Conservation (phyloP, 1,140 invertebrate species). For the Adelges cooleyi region DNA sequence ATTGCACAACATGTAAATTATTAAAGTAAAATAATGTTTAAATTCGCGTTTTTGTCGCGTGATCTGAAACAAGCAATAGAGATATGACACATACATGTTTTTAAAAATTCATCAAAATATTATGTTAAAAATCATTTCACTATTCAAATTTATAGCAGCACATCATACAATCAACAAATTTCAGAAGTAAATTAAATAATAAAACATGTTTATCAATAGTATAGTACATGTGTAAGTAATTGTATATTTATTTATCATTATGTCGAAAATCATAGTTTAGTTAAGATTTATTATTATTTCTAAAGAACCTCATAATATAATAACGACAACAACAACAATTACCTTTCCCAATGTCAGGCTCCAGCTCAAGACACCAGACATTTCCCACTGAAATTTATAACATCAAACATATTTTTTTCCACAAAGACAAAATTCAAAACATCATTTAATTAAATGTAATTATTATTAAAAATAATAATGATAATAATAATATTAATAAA, state of each 20-base stretch:
- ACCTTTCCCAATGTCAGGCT: constrained; percentile 25
- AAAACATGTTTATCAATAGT: background rate
- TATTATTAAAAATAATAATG: background rate
- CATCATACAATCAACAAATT: constrained; percentile 23
- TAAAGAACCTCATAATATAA: background rate
- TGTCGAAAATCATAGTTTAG: too few relatives aligned
- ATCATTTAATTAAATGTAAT: too few relatives aligned
- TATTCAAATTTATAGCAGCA: too few relatives aligned
- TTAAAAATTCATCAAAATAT: constrained; percentile 14
- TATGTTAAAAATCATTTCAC: too few relatives aligned
- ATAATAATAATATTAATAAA: constrained; percentile 14
- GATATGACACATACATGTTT: constrained; percentile 23
- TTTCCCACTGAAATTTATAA: constrained; percentile 28
- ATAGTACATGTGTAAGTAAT: background rate
- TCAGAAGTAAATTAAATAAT: constrained; percentile 5
- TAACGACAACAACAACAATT: background rate
- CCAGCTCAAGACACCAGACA: constrained; percentile 22
- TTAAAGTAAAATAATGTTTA: constrained; percentile 26
- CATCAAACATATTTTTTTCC: constrained; percentile 22
- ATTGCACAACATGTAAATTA: constrained; percentile 29
- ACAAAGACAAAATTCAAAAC: constrained; percentile 17
- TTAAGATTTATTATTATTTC: background rate
- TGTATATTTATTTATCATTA: background rate
- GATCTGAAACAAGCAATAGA: constrained; percentile 29
- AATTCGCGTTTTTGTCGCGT: constrained; percentile 20